Evolutionary conservation across 1,140 invertebrate species (phyloP), one percentile per base, ranked within the genome.

Genomic region (Myzus persicae): DNA sequence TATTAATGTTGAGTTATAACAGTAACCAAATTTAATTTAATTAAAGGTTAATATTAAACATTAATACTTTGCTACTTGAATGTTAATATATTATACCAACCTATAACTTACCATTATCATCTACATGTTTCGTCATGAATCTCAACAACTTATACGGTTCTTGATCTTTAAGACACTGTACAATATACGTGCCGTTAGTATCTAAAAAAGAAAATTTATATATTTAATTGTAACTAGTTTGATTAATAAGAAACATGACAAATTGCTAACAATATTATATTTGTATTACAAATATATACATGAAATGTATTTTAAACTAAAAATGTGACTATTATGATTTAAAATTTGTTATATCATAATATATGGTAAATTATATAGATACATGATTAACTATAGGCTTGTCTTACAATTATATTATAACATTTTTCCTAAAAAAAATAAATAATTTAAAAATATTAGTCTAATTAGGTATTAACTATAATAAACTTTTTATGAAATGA

Each of bases 111-210:
- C 91, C 46, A 85, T 93, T 93, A 48, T 93, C 9, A 20, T 93
- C 76, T 11, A 93, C 38, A 31, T 93, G 46, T 42, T 38, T 93
- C 8, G 81, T 85, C 44, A 93, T 84, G 8, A 93, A 93, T 42
- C 76, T 84, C 4, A 93, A 51, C 20, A 36, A 54, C 31, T 85
- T 93, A 42, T 14, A 84, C 9, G 91, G 91, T 85, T 93, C 91
- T 84, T 93, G 67, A n/a, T 93, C 46, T 26, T 93, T 93, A 82
- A 93, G 24, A 42, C 76, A 93, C 9, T 93, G 91, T 31, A 85
- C 81, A 84, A 93, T 51, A n/a, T 48, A 93, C 2, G 91, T 93
- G 42, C 46, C 54, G 2, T 93, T 84, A 31, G 26, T 51, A 84
- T 51, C 91, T 93, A 93, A 54, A 93, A 54, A 31, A 8, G 51